Base-by-base conservation (phyloP, 1,140 invertebrate species). In the Drosophila auraria region DNA sequence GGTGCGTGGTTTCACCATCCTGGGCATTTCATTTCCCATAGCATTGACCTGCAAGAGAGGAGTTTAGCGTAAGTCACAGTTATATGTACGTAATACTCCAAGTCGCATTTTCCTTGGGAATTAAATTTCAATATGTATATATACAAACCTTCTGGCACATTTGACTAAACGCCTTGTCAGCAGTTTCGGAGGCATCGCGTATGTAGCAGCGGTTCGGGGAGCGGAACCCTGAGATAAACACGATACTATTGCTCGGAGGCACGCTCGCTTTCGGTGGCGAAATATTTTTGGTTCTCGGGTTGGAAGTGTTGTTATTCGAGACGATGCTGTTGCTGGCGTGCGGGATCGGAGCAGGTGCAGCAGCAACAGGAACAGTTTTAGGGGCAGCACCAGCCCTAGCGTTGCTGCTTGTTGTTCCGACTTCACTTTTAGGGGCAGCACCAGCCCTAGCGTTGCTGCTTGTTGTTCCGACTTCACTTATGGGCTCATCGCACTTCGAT, bases 191-290 rank as follows among this genome's bases (percentile, higher is more conserved):
- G 6, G 64, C 57, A 12, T 65, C 68, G 9, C 91, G 83, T 0
- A 92, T 30, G 36, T 66, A 68, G 49, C 91, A 92, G 20, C 78
- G 72, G 61, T 92, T 92, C 3, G 78, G 15, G 0, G 79, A 82
- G n/a, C 65, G 50, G 47, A 92, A 92, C 5, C 65, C 71, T 0
- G 30, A 61, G 1, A 91, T 20, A 42, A 36, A 51, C 2, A 90
- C 65, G 17, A 50, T 3, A 17, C 50, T 75, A 9, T 70, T 62
- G 51, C n/a, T 75, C 5, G 33, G 8, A 8, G 82, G 83, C 62
- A 73, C 44, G 0, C 27, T 25, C 14, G 50, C 50, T 11, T 50
- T 44, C 1, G 70, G 54, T 9, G 51, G 58, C 4, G 12, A 3
- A 47, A 4, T 30, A 2, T 14, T 30, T 54, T 63, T 70, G 0